Conservation (phyloP, 2,797 vertebrate species). For the Apogon talboti region DNA sequence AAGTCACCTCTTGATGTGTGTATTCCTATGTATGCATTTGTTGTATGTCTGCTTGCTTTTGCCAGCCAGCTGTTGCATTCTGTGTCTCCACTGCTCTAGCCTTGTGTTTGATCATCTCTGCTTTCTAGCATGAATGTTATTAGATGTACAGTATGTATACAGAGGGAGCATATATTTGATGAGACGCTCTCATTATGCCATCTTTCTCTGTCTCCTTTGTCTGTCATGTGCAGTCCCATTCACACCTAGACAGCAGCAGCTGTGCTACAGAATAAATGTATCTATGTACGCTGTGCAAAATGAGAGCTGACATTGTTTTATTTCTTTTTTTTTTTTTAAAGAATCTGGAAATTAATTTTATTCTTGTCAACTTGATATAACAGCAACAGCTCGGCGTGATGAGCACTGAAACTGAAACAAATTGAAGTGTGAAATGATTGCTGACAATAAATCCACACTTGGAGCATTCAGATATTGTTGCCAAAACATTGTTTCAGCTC, state of each 20-base stretch:
- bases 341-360: not conserved
- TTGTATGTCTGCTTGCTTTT: slow-evolving; percentile 48
- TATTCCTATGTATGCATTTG: not conserved
- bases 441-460: slow-evolving; percentile 17
- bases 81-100: slow-evolving; percentile 16
- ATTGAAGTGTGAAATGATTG: slow-evolving; percentile 19
- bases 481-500: slow-evolving; percentile 17
- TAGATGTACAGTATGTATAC: slow-evolving; percentile 42
- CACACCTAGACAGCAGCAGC: slow-evolving; percentile 25
- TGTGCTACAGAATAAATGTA: slow-evolving; percentile 13
- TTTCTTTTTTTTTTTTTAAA: slow-evolving; percentile 4
- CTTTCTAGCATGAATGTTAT: slow-evolving; percentile 46
- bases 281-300: not conserved
- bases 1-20: slow-evolving; percentile 49
- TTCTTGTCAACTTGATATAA: slow-evolving; percentile 14
- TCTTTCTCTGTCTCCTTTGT: not conserved
- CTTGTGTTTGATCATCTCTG: slow-evolving; percentile 52
- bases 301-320: slow-evolving; percentile 5
- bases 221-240: slow-evolving; percentile 5
- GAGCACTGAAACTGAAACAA: slow-evolving; percentile 15
- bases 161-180: slow-evolving; percentile 30
- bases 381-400: slow-evolving; percentile 18
- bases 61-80: slow-evolving; percentile 64
- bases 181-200: slow-evolving; percentile 25
- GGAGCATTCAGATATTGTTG: not conserved